These are phyloP conservation scores for Larimichthys crocea DNA, from an alignment of 2,113 vertebrate species.

Conservation along the genomic window DNA sequence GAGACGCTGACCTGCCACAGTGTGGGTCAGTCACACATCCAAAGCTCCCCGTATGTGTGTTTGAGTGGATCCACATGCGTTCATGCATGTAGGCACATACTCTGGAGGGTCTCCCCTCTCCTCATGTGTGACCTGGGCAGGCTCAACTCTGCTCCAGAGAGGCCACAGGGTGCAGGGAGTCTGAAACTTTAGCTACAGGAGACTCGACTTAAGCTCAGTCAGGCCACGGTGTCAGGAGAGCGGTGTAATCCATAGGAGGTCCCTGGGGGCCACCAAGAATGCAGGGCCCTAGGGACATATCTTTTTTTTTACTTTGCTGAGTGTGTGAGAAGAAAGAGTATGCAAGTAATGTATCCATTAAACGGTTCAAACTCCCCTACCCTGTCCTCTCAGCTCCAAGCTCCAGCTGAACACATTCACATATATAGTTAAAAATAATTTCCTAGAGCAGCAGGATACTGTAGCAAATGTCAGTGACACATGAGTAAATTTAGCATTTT, in stretches of 20 bases:
- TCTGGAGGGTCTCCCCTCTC: conserved; percentile 53
- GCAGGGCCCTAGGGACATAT: conserved; percentile 48
- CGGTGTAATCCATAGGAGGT: conserved; percentile 70
- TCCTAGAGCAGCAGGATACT: not conserved
- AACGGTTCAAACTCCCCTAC: not conserved
- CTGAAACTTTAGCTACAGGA: conserved; percentile 76
- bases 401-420: not conserved
- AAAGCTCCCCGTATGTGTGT: conserved; percentile 45
- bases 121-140: conserved; percentile 57
- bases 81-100: conserved; percentile 62
- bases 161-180: conserved; percentile 52
- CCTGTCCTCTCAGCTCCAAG: not conserved
- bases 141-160: conserved; percentile 30
- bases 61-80: conserved; percentile 55
- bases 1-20: conserved; percentile 70
- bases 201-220: conserved; percentile 60
- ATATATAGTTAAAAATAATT: not conserved
- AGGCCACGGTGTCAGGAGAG: conserved; percentile 69
- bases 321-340: not conserved
- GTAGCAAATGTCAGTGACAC: not conserved
- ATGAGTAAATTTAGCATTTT: too few species aligned
- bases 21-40: conserved; percentile 62
- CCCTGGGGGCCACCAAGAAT: conserved; percentile 68
- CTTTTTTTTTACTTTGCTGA: not conserved
- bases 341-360: not conserved